phyloP scores from a whole-genome alignment of 2,797 vertebrate genomes.

The Hypotaenidia philippensis region DNA sequence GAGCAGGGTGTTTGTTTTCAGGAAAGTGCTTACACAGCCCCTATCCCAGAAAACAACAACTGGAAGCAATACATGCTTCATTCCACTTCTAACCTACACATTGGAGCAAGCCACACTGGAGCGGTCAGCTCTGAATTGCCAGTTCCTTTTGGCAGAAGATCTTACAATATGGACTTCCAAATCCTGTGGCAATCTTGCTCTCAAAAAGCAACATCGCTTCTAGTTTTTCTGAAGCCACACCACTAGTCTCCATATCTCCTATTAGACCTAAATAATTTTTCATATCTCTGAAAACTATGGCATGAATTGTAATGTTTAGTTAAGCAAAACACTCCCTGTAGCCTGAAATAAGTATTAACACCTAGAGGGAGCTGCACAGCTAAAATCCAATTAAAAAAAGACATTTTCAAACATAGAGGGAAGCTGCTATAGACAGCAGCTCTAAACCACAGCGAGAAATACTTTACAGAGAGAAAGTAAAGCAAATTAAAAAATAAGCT shows the following conservation, averaged over 20 bases:
- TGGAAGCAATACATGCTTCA: not conserved
- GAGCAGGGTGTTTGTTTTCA: not conserved
- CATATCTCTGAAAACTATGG: not conserved
- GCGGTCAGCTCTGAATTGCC: not conserved
- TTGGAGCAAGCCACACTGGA: too few species aligned
- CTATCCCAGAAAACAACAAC: not conserved
- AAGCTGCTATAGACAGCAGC: not conserved
- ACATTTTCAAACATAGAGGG: not conserved
- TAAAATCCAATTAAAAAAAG: not conserved
- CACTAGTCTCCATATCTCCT: not conserved
- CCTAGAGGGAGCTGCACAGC: not conserved
- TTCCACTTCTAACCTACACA: not conserved
- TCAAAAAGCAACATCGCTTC: not conserved
- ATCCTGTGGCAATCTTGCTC: not conserved
- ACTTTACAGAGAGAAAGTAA: not conserved
- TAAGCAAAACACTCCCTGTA: not conserved
- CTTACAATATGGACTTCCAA: not conserved
- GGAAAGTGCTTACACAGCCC: not conserved
- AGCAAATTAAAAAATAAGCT: not conserved
- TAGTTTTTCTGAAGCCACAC: not conserved
- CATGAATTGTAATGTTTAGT: not conserved
- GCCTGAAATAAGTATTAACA: not conserved
- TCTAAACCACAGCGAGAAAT: not conserved
- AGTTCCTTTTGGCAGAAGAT: not conserved
- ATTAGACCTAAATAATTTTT: not conserved